Evolutionary conservation across 2,797 vertebrate species (phyloP).

Genomic region (Notoglanidium macrostoma): DNA sequence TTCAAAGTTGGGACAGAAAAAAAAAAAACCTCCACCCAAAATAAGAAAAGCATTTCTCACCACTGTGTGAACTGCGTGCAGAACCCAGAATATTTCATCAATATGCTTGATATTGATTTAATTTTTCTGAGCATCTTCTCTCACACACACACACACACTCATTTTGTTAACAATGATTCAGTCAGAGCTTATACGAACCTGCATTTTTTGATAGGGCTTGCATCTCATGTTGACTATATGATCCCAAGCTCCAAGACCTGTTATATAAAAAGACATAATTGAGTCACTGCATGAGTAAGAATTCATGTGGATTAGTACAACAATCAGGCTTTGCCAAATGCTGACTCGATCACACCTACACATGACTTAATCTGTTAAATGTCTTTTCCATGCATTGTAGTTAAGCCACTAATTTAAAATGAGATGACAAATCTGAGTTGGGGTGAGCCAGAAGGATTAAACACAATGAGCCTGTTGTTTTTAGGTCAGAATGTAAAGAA

Average conservation of each 20-base stretch:
- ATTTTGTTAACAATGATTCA: neutral
- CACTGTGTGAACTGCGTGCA: neutral
- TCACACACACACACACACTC: no score
- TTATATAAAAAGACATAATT: conserved; percentile 43
- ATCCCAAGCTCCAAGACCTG: conserved; percentile 95
- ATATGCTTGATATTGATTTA: neutral
- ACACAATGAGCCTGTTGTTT: conserved; percentile 17
- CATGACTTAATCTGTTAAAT: conserved; percentile 15
- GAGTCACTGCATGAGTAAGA: conserved; percentile 12
- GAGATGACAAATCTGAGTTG: neutral
- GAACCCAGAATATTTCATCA: neutral
- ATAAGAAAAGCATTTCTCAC: neutral
- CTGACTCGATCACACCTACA: conserved; percentile 17
- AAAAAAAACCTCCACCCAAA: conserved; percentile 2
- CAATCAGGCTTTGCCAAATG: conserved; percentile 15
- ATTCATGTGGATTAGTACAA: conserved; percentile 36
- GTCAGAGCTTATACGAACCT: conserved; percentile 75
- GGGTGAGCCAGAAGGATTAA: neutral
- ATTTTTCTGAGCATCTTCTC: neutral
- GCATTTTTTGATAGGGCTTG: conserved; percentile 93
- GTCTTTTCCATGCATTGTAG: conserved; percentile 7
- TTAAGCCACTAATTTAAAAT: neutral
- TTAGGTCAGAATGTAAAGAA: neutral
- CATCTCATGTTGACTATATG: conserved; percentile 86
- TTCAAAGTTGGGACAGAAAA: conserved; percentile 6